Base-by-base conservation (phyloP, 2,888 invertebrate species). In the Drosophila pseudotakahashii region DNA sequence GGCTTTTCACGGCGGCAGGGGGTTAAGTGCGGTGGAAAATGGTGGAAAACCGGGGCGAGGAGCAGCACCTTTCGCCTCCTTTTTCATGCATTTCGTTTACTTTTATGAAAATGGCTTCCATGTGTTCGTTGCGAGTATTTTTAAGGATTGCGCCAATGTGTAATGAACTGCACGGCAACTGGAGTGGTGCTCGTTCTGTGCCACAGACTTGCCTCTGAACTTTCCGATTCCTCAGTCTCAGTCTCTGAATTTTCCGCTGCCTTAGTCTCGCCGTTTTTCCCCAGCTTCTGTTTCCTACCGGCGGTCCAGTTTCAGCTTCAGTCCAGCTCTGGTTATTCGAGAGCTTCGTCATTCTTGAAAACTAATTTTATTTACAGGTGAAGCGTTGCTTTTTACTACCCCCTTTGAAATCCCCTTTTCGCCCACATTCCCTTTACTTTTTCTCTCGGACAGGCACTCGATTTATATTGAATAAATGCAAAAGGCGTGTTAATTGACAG, bases 401-500 rank as follows among this genome's bases (percentile, higher is more conserved):
- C 16, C 5, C 42, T 11, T 10, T 32, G 14, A 16, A 26, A 13
- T 7, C 10, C 37, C 48, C 4, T 34, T 14, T 34, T 11, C 3
- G 6, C 14, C 47, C 30, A 26, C 11, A 3, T 4, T 4, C 26
- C 45, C n/a, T 3, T 34, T 45, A 30, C 14, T 11, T 30, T 26
- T 39, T 26, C 13, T 11, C 50, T 34, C 9, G 34, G 30, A 48
- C 53, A 41, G 42, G 45, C 64, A 76, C 79, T 79, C 88, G 83
- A 85, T 81, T 88, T 82, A 85, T 89, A 89, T 87, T 87, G 82
- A 87, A 82, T 80, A 81, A 89, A 89, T 82, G 88, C 88, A 87
- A 81, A 79, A 82, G 82, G 85, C 87, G 86, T 88, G 86, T 79
- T 88, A 87, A 88, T 89, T 88, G 85, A 78, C 87, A 87, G 87